phyloP scores from a whole-genome alignment of 2,888 invertebrate species.

The Physocephala rufipes region DNA sequence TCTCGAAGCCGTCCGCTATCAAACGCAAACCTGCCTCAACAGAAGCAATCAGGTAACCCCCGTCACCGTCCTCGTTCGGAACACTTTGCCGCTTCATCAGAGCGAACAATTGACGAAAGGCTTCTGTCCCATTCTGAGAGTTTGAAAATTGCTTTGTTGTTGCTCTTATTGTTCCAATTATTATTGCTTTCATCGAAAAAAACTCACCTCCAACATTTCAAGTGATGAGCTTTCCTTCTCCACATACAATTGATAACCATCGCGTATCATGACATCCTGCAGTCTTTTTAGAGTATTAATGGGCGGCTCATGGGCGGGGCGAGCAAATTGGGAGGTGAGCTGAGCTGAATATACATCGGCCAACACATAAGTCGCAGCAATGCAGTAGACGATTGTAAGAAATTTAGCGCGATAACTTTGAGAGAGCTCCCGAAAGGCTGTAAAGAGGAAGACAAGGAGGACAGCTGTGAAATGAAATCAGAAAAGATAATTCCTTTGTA shows the following conservation, averaged over 20 bases:
- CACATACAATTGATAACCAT: slow-evolving; percentile 74
- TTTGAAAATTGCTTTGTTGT: too few relatives aligned
- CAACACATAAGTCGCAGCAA: slow-evolving; percentile 81
- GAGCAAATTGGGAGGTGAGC: slow-evolving; percentile 77
- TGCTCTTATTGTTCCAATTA: too few relatives aligned
- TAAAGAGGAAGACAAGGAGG: background rate
- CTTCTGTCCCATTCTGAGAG: slow-evolving; percentile 76
- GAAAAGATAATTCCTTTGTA: background rate
- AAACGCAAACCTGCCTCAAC: slow-evolving; percentile 77
- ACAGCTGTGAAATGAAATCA: background rate
- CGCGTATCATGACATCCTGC: slow-evolving; percentile 73
- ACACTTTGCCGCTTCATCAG: slow-evolving; percentile 71
- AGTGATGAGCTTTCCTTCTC: slow-evolving; percentile 79
- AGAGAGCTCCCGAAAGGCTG: slow-evolving; percentile 67
- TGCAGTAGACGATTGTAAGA: slow-evolving; percentile 74
- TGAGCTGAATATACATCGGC: slow-evolving; percentile 83
- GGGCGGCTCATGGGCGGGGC: slow-evolving; percentile 76
- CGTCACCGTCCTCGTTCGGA: slow-evolving; percentile 52
- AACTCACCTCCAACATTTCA: slow-evolving; percentile 72
- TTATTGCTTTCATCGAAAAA: too few relatives aligned
- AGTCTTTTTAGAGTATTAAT: slow-evolving; percentile 74
- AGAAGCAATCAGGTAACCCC: slow-evolving; percentile 73
- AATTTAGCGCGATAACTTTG: slow-evolving; percentile 74
- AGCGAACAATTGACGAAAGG: slow-evolving; percentile 75
- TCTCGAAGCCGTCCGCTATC: slow-evolving; percentile 70